Evolutionary conservation across 2,113 vertebrate species (phyloP), one percentile per base, ranked within the genome.

Genomic region (Rissa tridactyla): DNA sequence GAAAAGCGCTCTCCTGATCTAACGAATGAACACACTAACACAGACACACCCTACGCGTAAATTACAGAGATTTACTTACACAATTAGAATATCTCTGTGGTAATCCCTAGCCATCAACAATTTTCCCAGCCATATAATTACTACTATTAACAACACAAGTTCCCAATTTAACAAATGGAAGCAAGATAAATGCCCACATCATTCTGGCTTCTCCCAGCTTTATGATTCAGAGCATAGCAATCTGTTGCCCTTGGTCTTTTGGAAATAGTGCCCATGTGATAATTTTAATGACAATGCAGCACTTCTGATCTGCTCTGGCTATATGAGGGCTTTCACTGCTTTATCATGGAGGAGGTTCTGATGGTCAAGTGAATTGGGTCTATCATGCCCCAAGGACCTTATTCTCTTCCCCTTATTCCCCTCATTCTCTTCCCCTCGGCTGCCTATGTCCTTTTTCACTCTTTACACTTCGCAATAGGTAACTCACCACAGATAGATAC

Each of bases 61-160:
- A 94, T 94, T 95, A 91, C 71, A 87, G 66, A 93, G 78, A 86
- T 14, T 69, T 82, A 88, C 15, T 69, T 87, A 88, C 15, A 86
- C 62, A 72, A 85, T 86, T 95, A 92, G 89, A 96, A 75, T 96
- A 93, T 94, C 95, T 96, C 85, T 85, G 90, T 15, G 58, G 93
- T 69, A 96, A 96, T 93, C 82, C 87, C 1, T 6, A 91, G 44
- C 66, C 58, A 95, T 82, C 78, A 85, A 80, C 12, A 4, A 90
- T 85, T 95, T 96, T 96, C 93, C 91, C 92, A 97, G 93, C 90
- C 87, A 58, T 94, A 82, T 90, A 95, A 96, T 92, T 96, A 90
- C 78, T 88, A 77, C 65, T 89, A 90, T 95, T 93, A 95, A 57
- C 57, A 96, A 70, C 52, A 96, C 52, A 70, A 82, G 75, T 88